Base-by-base conservation (phyloP, 2,113 vertebrate species). In the Sterna hirundo region DNA sequence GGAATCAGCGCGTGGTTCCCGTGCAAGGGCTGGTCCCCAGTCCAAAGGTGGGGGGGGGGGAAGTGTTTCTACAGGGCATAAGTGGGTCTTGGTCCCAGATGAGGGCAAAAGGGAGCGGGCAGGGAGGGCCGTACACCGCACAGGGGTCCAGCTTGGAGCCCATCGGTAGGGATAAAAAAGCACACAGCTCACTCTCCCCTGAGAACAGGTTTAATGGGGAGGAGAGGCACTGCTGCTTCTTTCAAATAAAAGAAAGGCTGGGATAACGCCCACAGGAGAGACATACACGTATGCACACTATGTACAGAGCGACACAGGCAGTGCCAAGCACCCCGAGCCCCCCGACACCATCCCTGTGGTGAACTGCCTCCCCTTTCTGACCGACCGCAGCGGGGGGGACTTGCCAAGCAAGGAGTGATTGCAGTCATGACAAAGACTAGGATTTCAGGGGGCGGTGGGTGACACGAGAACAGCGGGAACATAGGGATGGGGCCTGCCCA, bases 161-260 rank as follows among this genome's bases (percentile, higher is more conserved):
- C 30, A 18, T 4, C 9, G 44, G 15, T 34, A 27, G 60, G 11
- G 70, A 52, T 38, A 38, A 68, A 55, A 71, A 82, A 38, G 62
- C 30, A 57, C 84, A 26, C 11, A 2, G 44, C 71, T 15, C 13
- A 6, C 42, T 7, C 29, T 51, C 82, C 94, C 96, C 94, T 96
- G 95, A 96, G 95, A 68, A 88, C 71, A 90, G 95, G 96, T 97
- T 97, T 96, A 95, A 97, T 93, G 36, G 47, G 12, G 34, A 14
- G 38, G 30, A 66, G 66, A 1, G 52, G 62, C 71, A 58, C 78
- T 23, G 81, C 58, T 46, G 72, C 15, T 49, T 34, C 77, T 80
- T 34, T 19, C 47, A 5, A 36, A 57, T 13, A 29, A 14, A 15
- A 4, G 38, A n/a, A 17, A 46, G 5, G 15, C 19, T 6, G 13